phyloP scores from a whole-genome alignment of 2,113 vertebrate species.

The Salminus brasiliensis region DNA sequence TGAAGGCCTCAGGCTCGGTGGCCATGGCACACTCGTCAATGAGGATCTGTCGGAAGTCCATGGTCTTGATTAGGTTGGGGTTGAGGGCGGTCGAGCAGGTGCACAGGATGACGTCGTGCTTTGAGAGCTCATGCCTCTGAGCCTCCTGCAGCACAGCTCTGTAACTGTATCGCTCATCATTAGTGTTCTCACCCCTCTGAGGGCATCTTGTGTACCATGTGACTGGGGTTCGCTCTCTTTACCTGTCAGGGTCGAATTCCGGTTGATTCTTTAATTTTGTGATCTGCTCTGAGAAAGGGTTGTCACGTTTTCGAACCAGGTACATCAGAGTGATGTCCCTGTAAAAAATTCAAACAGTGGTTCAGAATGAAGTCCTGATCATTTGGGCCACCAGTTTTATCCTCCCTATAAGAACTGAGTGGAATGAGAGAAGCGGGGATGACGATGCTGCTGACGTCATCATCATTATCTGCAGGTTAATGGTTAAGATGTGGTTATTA shows the following conservation, averaged over 20 bases:
- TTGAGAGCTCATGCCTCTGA: constrained; percentile 47
- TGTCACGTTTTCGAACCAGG: constrained; percentile 26
- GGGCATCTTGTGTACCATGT: no score
- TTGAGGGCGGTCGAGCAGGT: constrained; percentile 71
- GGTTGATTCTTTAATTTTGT: not conserved
- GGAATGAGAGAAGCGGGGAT: no score
- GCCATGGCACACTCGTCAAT: constrained; percentile 84
- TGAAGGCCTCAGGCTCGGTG: constrained; percentile 83
- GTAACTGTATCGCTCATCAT: constrained; percentile 66
- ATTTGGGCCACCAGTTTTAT: no score
- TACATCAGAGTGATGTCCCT: constrained; percentile 45
- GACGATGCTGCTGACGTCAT: no score
- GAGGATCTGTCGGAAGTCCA: constrained; percentile 76
- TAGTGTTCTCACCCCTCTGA: not conserved
- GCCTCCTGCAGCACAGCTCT: constrained; percentile 38
- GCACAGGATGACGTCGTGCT: constrained; percentile 77
- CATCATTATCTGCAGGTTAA: no score
- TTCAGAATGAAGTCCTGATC: no score
- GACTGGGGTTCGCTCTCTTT: no score
- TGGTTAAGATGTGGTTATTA: no score
- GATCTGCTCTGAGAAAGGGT: constrained; percentile 1
- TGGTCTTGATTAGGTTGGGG: not conserved
- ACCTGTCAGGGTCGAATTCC: not conserved
- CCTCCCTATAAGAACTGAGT: no score
- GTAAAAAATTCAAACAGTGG: not conserved